phyloP scores from a whole-genome alignment of 2,113 vertebrate species.

The Mormyrus lacerda region DNA sequence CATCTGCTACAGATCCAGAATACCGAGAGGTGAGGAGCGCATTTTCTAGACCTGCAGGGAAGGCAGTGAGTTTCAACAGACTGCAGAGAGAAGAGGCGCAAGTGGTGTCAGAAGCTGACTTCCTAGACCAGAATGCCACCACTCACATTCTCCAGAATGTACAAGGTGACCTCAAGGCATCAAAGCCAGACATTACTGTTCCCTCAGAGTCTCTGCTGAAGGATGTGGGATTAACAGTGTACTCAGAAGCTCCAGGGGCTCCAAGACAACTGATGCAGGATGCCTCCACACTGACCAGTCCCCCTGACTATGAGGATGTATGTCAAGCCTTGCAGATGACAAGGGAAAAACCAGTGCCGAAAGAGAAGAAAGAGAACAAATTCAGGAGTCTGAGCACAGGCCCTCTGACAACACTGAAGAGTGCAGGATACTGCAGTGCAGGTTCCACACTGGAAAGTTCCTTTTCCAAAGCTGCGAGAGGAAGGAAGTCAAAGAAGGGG shows the following conservation, averaged over 20 bases:
- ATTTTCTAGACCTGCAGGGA: constrained; percentile 34
- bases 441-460: not conserved
- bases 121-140: constrained; percentile 28
- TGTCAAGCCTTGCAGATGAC: constrained; percentile 38
- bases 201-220: constrained; percentile 58
- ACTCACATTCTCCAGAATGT: constrained; percentile 25
- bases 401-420: constrained; percentile 26
- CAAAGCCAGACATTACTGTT: constrained; percentile 59
- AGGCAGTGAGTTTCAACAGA: constrained; percentile 31
- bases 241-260: constrained; percentile 54
- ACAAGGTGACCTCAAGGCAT: constrained; percentile 32
- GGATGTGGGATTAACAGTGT: constrained; percentile 62
- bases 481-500: constrained; percentile 31
- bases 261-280: constrained; percentile 43
- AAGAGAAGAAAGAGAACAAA: constrained; percentile 43
- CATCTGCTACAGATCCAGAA: constrained; percentile 44
- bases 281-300: constrained; percentile 47
- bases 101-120: not conserved
- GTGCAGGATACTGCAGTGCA: not conserved
- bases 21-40: not conserved
- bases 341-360: constrained; percentile 25
- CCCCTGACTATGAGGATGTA: constrained; percentile 43
- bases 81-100: constrained; percentile 31
- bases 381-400: constrained; percentile 32
- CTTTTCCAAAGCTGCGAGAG: constrained; percentile 23